Conservation (phyloP, 2,888 invertebrate species). For the Thymelicus acteon region DNA sequence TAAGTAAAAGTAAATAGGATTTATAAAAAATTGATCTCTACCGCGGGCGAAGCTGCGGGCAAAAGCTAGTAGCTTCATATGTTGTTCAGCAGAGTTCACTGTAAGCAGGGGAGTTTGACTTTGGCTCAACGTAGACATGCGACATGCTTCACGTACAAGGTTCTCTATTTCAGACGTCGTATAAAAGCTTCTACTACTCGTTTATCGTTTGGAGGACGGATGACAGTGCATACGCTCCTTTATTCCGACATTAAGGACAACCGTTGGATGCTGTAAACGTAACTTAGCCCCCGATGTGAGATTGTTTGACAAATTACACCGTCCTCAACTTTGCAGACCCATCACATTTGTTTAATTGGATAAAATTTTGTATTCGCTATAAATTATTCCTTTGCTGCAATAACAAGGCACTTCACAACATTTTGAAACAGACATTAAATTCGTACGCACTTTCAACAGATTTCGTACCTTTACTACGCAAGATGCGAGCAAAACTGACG, state of each 20-base stretch:
- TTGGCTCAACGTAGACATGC: too few relatives aligned
- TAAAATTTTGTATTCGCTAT: not conserved
- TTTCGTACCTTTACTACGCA: not conserved
- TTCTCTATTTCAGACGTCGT: too few relatives aligned
- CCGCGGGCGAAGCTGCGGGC: too few relatives aligned
- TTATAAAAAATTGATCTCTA: too few relatives aligned
- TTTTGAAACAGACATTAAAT: not conserved
- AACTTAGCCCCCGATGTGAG: not conserved
- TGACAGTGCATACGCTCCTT: not conserved
- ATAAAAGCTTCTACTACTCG: not conserved
- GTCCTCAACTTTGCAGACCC: conserved; percentile 9
- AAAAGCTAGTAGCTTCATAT: too few relatives aligned
- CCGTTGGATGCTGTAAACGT: conserved; percentile 1
- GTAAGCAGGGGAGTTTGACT: too few relatives aligned
- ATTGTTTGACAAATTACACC: conserved; percentile 11
- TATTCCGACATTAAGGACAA: not conserved
- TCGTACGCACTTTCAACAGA: too few relatives aligned
- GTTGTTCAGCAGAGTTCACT: too few relatives aligned
- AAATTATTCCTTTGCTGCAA: not conserved
- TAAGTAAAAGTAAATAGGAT: too few relatives aligned
- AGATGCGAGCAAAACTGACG: too few relatives aligned
- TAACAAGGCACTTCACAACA: not conserved
- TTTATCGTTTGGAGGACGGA: not conserved
- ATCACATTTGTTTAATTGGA: not conserved
- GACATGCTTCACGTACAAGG: too few relatives aligned